Base-by-base conservation (phyloP, 35 echinoderm and acorn worm species). In the Heliocidaris tuberculata region DNA sequence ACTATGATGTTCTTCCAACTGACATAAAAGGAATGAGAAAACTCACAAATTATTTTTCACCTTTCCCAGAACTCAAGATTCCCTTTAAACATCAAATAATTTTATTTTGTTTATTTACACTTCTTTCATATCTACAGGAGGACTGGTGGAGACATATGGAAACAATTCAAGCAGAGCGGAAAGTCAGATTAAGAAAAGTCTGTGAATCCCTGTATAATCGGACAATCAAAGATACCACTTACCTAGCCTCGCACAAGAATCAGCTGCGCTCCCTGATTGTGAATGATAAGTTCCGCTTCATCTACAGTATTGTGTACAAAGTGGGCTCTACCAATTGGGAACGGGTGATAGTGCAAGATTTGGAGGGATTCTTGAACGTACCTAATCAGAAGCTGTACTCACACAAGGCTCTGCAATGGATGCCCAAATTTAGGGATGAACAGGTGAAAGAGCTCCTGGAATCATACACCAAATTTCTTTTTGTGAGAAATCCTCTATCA, bases 271-370 rank as follows among this genome's bases (percentile, higher is more conserved):
- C 96, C 27, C 96, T 99, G 19, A 95, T 99, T 15, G 98, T 97
- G 7, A 97, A 99, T 56, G 97, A 99, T 54, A 88, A 92, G 2
- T 59, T 96, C 92, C 95, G 92, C 30, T 97, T 99, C 88, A 96
- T 99, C 31, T 99, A 99, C 92, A 97, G 98, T 49, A 97, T 97
- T 31, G 98, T 97, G 42, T 97, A 97, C 93, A 99, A 99, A 94
- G 98, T 97, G 1, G 98, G 96, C 47, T 97, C 96, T 13, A 96
- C 98, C 32, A 99, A 97, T 87, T 99, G 98, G 98, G 96, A 97
- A 85, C 52, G 98, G 32, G 93, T 99, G 13, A 96, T 99, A 19
- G 98, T 99, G 30, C 94, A 97, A 85, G 96, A 97, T 52, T 42
- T 99, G 19, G 97, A 92, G 13, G 98, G 97, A 1, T 97, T 94